Base-by-base conservation (phyloP, 2,888 invertebrate genomes). In the Metopia argyrocephala region DNA sequence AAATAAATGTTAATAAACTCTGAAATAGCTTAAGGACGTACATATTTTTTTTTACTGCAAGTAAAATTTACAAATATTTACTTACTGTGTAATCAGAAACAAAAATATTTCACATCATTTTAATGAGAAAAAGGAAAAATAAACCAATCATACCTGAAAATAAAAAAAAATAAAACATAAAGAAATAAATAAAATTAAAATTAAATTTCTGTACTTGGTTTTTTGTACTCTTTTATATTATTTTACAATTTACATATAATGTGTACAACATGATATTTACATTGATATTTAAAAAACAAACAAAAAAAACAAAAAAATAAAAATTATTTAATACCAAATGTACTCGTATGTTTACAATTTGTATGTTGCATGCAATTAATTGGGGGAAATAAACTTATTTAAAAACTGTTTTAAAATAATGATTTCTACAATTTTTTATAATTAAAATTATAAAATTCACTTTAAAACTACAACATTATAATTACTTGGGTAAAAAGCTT, bases 131-230 rank as follows among this genome's bases (percentile, higher is more conserved):
- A 65, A 74, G 48, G 61, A 68, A 46, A 28, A 56, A 46, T 20
- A 65, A 6, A 38, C 4, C n/a, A n/a, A n/a, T 68, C 61, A 70
- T 75, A 81, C 81, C 74, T 78, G 78, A 4, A 78, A 38, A 78
- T 65, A 65, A 74, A 54, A 65, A 68, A 46, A 28, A 56, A 46
- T 20, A 65, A 6, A 38, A 9, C n/a, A n/a, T n/a, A n/a, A n/a
- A n/a, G n/a, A n/a, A n/a, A n/a, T n/a, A n/a, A 50, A n/a, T 21
- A 48, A 59, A 66, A 50, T 50, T 62, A 38, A 75, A 75, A 31
- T 70, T 54, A 54, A 46, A 52, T 68, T 52, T 59, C 52, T 21
- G 21, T 50, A 18, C 4, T 15, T 62, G n/a, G 31, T 50, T 21
- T 12, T 20, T 52, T 66, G 28, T 23, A 3, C 38, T 31, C 21